These are phyloP conservation scores for Phthorimaea operculella DNA, from an alignment of 1,140 invertebrate species.

Conservation along the genomic window DNA sequence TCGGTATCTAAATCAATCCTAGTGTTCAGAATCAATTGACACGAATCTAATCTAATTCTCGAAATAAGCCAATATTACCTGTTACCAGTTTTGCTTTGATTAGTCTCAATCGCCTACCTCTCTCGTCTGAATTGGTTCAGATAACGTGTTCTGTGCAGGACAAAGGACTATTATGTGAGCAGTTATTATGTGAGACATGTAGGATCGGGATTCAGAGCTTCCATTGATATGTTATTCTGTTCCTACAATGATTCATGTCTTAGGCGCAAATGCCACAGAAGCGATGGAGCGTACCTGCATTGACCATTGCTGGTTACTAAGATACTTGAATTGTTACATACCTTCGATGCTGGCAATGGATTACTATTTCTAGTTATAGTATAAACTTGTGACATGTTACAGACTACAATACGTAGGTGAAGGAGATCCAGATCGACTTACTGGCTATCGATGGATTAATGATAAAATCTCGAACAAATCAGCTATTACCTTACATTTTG, in stretches of 20 bases:
- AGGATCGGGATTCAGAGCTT: slow-evolving; percentile 11
- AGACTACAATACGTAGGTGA: no score
- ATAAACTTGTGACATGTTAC: neutral
- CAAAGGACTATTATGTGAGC: neutral
- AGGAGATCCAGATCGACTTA: no score
- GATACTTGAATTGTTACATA: neutral
- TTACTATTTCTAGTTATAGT: neutral
- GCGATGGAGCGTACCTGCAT: slow-evolving; percentile 20
- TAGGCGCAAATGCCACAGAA: no score
- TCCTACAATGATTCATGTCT: slow-evolving; percentile 23
- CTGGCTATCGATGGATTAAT: no score
- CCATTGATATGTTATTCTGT: slow-evolving; percentile 33
- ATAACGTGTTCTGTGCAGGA: neutral
- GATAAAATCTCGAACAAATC: no score
- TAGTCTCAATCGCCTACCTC: no score
- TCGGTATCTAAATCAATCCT: no score
- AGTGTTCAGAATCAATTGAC: no score
- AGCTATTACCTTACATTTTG: no score
- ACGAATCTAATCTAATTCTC: no score
- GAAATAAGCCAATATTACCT: neutral
- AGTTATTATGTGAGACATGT: neutral
- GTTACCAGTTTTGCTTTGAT: neutral
- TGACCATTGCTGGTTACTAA: slow-evolving; percentile 18
- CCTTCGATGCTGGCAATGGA: neutral
- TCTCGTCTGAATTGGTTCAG: neutral